Conservation (phyloP, 2,113 vertebrate species). For the Aleadryas rufinucha region DNA sequence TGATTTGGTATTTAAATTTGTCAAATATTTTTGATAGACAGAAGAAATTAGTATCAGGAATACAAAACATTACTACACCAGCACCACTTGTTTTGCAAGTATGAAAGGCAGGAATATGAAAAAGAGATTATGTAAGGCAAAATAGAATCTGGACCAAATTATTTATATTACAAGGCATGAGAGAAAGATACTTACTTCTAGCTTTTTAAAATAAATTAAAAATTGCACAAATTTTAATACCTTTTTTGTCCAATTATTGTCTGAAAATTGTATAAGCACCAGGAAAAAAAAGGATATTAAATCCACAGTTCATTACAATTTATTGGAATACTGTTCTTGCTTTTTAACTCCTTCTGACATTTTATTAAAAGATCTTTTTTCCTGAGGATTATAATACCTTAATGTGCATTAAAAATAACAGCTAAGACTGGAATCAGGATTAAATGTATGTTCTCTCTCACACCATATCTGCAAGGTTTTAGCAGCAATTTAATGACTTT, state of each 20-base stretch:
- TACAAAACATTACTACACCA: not conserved
- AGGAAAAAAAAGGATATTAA: not conserved
- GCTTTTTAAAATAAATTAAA: not conserved
- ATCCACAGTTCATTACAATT: not conserved
- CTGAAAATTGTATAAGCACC: not conserved
- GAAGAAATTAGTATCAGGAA: not conserved
- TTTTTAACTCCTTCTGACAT: not conserved
- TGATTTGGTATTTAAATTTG: not conserved
- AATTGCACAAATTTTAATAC: not conserved
- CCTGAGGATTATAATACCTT: not conserved
- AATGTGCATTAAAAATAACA: not conserved
- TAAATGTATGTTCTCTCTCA: not conserved
- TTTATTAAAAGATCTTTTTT: not conserved
- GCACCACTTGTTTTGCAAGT: not conserved
- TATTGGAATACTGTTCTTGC: not conserved
- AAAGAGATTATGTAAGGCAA: not conserved
- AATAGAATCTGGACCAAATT: not conserved
- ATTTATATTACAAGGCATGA: not conserved
- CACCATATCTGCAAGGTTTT: not conserved
- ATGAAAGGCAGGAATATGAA: not conserved
- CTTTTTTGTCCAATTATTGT: not conserved
- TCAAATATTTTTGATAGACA: not conserved
- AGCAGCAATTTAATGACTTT: not conserved
- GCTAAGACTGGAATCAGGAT: not conserved
- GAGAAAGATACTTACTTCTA: not conserved